phyloP scores from a whole-genome alignment of 1,140 invertebrate genomes.

The Leptoteleia sp. region DNA sequence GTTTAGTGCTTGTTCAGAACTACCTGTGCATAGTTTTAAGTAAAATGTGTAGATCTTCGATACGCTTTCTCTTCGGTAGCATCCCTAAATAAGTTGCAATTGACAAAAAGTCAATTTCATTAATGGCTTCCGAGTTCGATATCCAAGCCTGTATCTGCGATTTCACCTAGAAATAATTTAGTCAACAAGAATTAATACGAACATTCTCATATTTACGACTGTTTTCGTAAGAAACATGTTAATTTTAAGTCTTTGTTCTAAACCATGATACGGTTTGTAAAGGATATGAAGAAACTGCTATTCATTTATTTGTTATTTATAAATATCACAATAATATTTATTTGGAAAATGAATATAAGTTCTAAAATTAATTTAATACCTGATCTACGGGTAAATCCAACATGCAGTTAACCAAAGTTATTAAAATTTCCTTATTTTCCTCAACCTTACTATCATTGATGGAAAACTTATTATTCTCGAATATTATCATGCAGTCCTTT shows the following conservation, averaged over 20 bases:
- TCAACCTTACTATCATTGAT: conserved; percentile 62
- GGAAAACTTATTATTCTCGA: conserved; percentile 63
- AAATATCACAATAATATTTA: too few species aligned
- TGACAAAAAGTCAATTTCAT: conserved; percentile 77
- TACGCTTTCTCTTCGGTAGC: conserved; percentile 74
- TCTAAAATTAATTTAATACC: conserved; percentile 71
- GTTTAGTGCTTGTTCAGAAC: background rate
- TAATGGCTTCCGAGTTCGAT: conserved; percentile 70
- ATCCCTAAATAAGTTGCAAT: conserved; percentile 77
- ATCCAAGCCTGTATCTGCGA: conserved; percentile 78
- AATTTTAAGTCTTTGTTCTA: background rate
- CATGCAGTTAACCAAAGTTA: conserved; percentile 74
- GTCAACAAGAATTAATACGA: background rate
- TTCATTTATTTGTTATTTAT: too few species aligned
- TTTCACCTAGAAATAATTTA: conserved; percentile 71
- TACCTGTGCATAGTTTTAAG: conserved; percentile 78
- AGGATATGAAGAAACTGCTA: too few species aligned
- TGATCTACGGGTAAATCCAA: conserved; percentile 74
- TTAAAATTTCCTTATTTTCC: conserved; percentile 73
- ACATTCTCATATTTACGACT: background rate
- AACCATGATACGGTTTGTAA: too few species aligned
- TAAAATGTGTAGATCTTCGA: conserved; percentile 76
- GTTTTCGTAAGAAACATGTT: background rate
- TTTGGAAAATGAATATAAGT: too few species aligned
- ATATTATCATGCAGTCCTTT: conserved; percentile 16